Evolutionary conservation across 2,888 invertebrate genomes (phyloP).

Genomic region (Scaptomyza flava): DNA sequence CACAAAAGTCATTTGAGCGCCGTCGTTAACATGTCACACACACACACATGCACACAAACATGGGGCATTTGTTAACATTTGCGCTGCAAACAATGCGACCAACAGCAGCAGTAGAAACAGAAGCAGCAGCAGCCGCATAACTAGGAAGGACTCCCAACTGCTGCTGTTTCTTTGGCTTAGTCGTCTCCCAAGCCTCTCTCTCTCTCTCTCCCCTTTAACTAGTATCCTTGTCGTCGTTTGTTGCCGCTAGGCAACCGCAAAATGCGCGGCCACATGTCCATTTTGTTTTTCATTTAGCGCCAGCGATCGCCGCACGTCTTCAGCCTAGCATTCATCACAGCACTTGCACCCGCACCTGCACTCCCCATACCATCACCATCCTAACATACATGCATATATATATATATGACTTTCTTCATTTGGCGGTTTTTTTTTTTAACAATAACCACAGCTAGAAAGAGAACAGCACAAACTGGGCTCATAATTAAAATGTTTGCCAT

Average conservation of each 20-base stretch:
- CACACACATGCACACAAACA: conserved; percentile 15
- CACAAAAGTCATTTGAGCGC: conserved; percentile 81
- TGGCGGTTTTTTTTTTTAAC: conserved; percentile 28
- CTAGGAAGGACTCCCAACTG: conserved; percentile 13
- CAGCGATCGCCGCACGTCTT: conserved; percentile 42
- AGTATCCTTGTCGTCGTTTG: conserved; percentile 10
- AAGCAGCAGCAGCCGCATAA: conserved; percentile 7
- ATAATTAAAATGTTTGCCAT: conserved; percentile 74
- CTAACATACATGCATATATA: background rate
- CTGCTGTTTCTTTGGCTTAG: conserved; percentile 50
- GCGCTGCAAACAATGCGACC: conserved; percentile 41
- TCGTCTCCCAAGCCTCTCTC: conserved; percentile 1
- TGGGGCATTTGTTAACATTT: conserved; percentile 40
- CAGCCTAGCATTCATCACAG: conserved; percentile 19
- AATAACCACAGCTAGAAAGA: conserved; percentile 44
- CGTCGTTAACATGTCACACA: conserved; percentile 75
- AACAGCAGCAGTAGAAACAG: background rate
- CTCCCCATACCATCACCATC: background rate
- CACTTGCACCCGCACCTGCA: conserved; percentile 19
- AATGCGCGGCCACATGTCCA: conserved; percentile 70
- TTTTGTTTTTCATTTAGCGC: conserved; percentile 53
- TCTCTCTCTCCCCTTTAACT: background rate
- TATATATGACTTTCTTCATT: conserved; percentile 61
- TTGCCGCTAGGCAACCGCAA: conserved; percentile 59
- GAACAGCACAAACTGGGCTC: conserved; percentile 49